phyloP scores from a whole-genome alignment of 2,888 invertebrate species.

The Leucoma salicis region DNA sequence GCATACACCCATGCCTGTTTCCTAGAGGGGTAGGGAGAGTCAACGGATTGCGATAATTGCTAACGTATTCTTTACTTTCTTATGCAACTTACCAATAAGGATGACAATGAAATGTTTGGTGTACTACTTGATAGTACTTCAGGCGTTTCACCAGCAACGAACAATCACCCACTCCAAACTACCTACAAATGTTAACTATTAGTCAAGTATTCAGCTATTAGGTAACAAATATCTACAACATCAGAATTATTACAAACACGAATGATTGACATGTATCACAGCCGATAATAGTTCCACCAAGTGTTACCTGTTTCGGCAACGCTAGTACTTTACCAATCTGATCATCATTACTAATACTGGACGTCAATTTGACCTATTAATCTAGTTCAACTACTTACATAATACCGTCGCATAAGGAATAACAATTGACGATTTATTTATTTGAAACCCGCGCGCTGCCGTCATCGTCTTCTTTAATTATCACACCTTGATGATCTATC shows the following conservation, averaged over 20 bases:
- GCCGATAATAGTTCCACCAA: constrained; percentile 14
- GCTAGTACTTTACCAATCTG: constrained; percentile 15
- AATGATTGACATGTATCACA: constrained; percentile 31
- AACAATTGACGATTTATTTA: constrained; percentile 50
- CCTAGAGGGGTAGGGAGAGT: no score
- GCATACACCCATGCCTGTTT: no score
- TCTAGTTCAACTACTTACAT: constrained; percentile 61
- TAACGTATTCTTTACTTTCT: no score
- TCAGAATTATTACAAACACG: constrained; percentile 29
- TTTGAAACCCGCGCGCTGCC: constrained; percentile 50
- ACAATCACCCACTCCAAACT: constrained; percentile 18
- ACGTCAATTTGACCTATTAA: constrained; percentile 59
- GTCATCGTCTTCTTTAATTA: constrained; percentile 54
- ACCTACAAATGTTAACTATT: constrained; percentile 30
- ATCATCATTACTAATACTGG: constrained; percentile 19
- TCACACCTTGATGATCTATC: constrained; percentile 29
- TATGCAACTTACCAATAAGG: no score
- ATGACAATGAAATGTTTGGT: constrained; percentile 17
- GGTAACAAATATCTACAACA: constrained; percentile 25
- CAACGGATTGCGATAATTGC: no score
- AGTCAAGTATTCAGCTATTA: constrained; percentile 26
- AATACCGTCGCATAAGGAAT: constrained; percentile 49
- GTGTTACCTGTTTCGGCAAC: constrained; percentile 27
- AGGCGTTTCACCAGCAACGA: constrained; percentile 8
- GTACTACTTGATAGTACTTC: constrained; percentile 9